Evolutionary conservation across 1,140 invertebrate genomes (phyloP), one percentile per base, ranked within the genome.

Genomic region (Nephotettix cincticeps): DNA sequence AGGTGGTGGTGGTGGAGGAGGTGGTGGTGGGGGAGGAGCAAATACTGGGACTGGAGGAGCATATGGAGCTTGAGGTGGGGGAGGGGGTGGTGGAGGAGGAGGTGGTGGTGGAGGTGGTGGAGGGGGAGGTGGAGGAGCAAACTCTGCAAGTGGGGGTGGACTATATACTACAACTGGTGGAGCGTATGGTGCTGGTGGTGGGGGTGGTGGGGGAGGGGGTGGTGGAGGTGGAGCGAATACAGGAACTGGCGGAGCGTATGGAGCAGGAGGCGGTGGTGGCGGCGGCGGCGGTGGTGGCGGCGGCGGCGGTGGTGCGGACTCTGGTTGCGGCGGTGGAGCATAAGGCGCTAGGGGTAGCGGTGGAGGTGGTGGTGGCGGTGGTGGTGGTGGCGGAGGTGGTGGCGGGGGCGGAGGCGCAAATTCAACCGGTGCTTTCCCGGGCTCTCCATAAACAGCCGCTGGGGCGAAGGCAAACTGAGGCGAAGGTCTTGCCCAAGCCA

Each of bases 361-460:
- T 64, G 40, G 67, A 21, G 30, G 70, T 32, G 14, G 73, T 54
- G 30, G 27, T 30, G 30, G 28, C 21, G 28, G 63, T 36, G 30
- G 30, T 36, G 30, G 30, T 32, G 30, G 30, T 65, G 28, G 30
- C 30, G 28, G 27, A 36, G 63, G 30, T 23, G 63, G 28, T 23
- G 19, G 63, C 14, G 28, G 63, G 1, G 63, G 28, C 23, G 56
- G 28, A 6, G 56, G 28, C 14, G 23, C 25, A 61, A 30, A 27
- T 27, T 30, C 28, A n/a, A n/a, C 56, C 4, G 23, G 4, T 30
- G 19, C 9, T 27, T 27, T 61, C 27, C 56, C 56, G 3, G 56
- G 56, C 21, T 28, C 56, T 61, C 23, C 28, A 61, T 28, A 27
- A 25, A 61, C 28, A n/a, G 19, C 28, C 21, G 23, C 56, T 25